Base-by-base conservation (phyloP, 2,113 vertebrate species). In the Gadus macrocephalus region DNA sequence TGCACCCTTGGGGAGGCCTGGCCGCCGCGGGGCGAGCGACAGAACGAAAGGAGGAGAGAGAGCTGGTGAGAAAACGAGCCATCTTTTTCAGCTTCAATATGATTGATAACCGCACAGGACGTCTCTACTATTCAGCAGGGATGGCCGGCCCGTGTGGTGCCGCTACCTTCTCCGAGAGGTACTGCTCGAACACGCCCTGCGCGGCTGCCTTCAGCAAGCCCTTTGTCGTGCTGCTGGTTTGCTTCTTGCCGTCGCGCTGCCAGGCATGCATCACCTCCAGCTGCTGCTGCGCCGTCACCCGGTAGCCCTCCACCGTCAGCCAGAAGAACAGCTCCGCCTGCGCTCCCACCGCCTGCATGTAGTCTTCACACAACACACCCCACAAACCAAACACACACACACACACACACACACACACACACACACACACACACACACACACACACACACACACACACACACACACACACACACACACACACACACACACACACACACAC, bases 281-380 rank as follows among this genome's bases (percentile, higher is more conserved):
- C 88, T 99, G 97, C 78, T 99, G 97, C 74, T 99, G 96, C 0
- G 97, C 97, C 0, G 95, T 99, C 81, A 99, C 96, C 81, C 97
- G 91, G 92, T 99, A 99, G 38, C 97, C 97, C 90, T 99, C 97
- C 78, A 99, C 97, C 3, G 97, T 99, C 89, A 99, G 94, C 97
- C 97, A 99, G 90, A 99, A 99, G 88, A 99, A 99, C 71, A 99
- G 94, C 88, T 98, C 95, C 3, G 97, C 96, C 87, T 99, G 97
- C 63, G 95, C 97, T 69, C 96, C 97, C 53, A 94, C 95, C 69
- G 93, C 94, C 91, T 97, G 97, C 97, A 99, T 99, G 86, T 95
- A 98, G 94, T 99, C 97, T 99, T 82, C 12, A 78, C 25, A 31
- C n/a, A 59, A 53, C 0, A 65, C 61, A 70, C 58, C 25, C 25